Evolutionary conservation across 2,888 invertebrate species (phyloP), one percentile per base, ranked within the genome.

Genomic region (Andrena bucephala): DNA sequence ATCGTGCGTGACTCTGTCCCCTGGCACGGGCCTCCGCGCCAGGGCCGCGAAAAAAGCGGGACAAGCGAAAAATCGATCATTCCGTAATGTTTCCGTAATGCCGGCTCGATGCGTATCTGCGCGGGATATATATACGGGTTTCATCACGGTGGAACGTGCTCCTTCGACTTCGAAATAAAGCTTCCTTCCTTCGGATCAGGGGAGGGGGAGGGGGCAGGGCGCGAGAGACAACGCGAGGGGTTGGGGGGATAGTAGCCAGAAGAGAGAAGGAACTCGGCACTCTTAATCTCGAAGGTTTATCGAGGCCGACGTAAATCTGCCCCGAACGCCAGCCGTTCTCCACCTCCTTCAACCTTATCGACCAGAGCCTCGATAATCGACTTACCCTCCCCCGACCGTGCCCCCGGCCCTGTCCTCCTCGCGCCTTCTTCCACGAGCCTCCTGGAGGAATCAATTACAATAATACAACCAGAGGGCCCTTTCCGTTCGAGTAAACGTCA

Each of bases 221-320:
- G 69, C 36, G 13, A 29, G 66, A 57, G 33, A n/a, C 50, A 57
- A 54, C 42, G 57, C 0, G 42, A 50, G 27, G 66, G 62, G 68
- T 54, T 71, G 42, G 52, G 27, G 7, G 8, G 57, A 52, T 42
- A 36, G 27, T 24, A 57, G 36, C 42, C 42, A 33, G 36, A 77
- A 69, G 74, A 84, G 77, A 86, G 74, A 83, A 84, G 73, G 81
- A 89, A 87, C 81, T 77, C 84, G 85, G 85, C 83, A 88, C 87
- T 91, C 89, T 91, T 92, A 92, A 92, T 92, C 92, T 91, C 85
- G 89, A 85, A 91, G 91, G 91, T 92, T 92, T 92, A 92, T 92
- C 92, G 89, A 91, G 88, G 88, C 89, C 89, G 91, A 92, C 92
- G 90, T 92, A 92, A 92, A 92, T 92, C 91, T 92, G 90, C 89